Evolutionary conservation across 2,888 invertebrate genomes (phyloP).

Genomic region (Brachyptera putata): DNA sequence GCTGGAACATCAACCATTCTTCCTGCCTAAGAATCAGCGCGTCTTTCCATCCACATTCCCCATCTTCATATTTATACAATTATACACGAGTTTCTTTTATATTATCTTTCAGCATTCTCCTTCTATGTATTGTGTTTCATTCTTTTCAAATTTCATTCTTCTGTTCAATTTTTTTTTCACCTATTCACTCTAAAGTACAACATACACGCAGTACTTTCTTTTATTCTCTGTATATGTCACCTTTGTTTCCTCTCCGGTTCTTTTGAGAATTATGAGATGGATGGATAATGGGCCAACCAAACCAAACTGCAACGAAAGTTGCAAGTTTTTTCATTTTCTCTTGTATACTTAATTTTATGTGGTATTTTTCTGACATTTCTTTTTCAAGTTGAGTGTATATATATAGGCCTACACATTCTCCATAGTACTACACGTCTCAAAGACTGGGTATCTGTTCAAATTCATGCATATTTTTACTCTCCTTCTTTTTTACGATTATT

Average conservation of each 20-base stretch:
- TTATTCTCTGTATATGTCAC: conserved; percentile 28
- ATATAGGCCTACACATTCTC: no score
- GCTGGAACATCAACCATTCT: no score
- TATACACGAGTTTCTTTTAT: conserved; percentile 33
- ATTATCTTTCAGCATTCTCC: conserved; percentile 22
- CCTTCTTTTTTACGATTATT: no score
- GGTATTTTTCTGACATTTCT: no score
- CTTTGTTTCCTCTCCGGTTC: conserved; percentile 28
- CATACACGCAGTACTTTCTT: conserved; percentile 28
- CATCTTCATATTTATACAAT: conserved; percentile 33
- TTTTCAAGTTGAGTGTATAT: no score
- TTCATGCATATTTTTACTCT: no score
- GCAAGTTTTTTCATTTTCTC: no score
- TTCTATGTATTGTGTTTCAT: conserved; percentile 30
- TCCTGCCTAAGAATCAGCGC: no score
- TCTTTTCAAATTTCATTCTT: conserved; percentile 32
- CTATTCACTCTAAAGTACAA: conserved; percentile 22
- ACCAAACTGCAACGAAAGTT: no score
- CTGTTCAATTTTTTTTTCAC: conserved; percentile 25
- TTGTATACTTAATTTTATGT: no score
- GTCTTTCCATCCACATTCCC: not conserved
- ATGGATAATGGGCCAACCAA: conserved; percentile 15
- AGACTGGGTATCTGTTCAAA: no score
- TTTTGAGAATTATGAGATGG: conserved; percentile 31
- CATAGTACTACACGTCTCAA: no score